These are phyloP conservation scores for Sitta carolinensis DNA, from an alignment of 2,797 vertebrate genomes.

Conservation along the genomic window DNA sequence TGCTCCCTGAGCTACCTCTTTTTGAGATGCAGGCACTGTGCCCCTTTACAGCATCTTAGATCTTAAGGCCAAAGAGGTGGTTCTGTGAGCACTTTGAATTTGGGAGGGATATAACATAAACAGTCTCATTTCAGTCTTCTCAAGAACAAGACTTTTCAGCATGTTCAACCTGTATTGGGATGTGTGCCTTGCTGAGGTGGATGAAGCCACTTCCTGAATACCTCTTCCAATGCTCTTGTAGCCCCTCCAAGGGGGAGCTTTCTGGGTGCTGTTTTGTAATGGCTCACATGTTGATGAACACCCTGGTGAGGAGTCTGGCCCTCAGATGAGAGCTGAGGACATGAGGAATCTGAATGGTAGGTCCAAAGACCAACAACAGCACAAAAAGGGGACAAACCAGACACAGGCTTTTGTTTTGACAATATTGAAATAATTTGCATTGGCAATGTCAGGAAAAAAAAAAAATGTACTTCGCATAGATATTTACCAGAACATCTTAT, in stretches of 20 bases:
- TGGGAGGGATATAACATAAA: background rate
- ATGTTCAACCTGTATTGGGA: background rate
- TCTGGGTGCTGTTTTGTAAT: background rate
- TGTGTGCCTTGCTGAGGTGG: background rate
- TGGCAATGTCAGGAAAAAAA: background rate
- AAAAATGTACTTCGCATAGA: background rate
- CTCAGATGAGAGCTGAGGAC: background rate
- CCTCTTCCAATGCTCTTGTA: background rate
- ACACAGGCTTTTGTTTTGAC: background rate
- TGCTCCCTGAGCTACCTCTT: background rate
- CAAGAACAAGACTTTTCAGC: background rate
- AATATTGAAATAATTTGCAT: background rate
- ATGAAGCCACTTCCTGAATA: background rate
- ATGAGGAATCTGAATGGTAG: background rate
- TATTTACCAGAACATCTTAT: background rate
- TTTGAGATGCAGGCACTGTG: background rate
- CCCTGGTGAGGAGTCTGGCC: background rate
- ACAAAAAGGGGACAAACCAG: background rate
- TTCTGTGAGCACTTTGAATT: background rate
- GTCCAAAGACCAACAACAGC: background rate
- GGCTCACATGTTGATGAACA: accelerated
- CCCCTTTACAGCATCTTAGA: background rate
- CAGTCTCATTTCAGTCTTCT: background rate
- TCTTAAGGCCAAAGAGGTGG: background rate
- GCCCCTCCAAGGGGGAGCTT: accelerated